Conservation (phyloP, 2,888 invertebrate species). For the Andrena fulva region DNA sequence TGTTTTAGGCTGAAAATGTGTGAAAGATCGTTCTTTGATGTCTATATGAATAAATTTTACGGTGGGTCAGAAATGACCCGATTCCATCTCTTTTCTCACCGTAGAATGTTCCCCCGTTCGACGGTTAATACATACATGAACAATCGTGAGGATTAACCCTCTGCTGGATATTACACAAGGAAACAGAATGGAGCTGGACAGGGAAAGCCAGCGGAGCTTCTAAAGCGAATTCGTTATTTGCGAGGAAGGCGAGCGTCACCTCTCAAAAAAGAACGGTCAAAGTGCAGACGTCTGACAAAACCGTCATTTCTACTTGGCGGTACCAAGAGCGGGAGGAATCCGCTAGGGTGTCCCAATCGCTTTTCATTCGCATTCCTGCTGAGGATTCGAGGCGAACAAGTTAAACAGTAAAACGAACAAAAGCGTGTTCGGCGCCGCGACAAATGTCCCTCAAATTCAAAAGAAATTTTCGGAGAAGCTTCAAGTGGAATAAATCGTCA, state of each 20-base stretch:
- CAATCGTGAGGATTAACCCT: constrained; percentile 7
- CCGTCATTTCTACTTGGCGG: constrained; percentile 26
- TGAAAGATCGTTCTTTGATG: too few species aligned
- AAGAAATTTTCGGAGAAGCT: constrained; percentile 31
- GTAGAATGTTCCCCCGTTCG: neutral
- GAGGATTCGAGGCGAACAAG: constrained; percentile 56
- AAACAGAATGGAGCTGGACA: neutral
- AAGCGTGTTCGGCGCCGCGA: constrained; percentile 26
- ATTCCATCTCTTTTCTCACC: too few species aligned
- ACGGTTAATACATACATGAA: neutral
- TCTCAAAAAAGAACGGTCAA: constrained; percentile 52
- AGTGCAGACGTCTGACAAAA: constrained; percentile 20
- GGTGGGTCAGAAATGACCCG: too few species aligned
- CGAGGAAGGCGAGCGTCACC: constrained; percentile 41
- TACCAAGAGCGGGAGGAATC: constrained; percentile 40
- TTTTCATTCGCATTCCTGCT: constrained; percentile 54
- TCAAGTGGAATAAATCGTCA: neutral
- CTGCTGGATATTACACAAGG: neutral
- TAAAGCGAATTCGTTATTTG: constrained; percentile 17
- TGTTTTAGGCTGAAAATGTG: too few species aligned
- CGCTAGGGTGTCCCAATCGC: constrained; percentile 30
- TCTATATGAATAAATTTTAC: too few species aligned
- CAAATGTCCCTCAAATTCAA: constrained; percentile 43
- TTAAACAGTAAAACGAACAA: constrained; percentile 52
- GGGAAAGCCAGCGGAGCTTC: neutral